Percentiles rank a stretch among this genome's conserved stretches.
Evolutionary conservation across 2,113 vertebrate genomes (phyloP).

Genomic region (Pelodiscus sinensis): DNA sequence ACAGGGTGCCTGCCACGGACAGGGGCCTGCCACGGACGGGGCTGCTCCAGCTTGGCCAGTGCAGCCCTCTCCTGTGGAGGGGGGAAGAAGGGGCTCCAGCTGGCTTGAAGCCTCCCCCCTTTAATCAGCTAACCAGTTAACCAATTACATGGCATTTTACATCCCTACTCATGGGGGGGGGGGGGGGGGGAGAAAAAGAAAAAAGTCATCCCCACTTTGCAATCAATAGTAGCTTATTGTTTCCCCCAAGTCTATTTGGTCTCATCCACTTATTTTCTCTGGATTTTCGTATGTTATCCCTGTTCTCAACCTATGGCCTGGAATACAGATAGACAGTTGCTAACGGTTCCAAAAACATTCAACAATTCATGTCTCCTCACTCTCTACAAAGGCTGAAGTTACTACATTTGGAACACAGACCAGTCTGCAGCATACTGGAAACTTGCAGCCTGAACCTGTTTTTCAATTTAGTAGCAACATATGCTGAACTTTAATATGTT

Average conservation of each 20-base stretch:
- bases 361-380: not conserved
- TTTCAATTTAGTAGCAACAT: conserved; percentile 56
- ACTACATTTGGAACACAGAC: not conserved
- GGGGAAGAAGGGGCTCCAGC: too few species aligned
- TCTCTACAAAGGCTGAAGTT: conserved; percentile 4
- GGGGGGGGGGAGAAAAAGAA: not conserved
- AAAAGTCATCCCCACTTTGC: not conserved
- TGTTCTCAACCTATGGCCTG: not conserved
- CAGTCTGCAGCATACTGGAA: conserved; percentile 7
- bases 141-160: too few species aligned
- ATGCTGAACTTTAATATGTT: conserved; percentile 7
- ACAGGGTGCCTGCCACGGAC: too few species aligned
- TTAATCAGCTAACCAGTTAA: too few species aligned
- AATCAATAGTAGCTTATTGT: not conserved
- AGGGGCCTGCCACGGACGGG: too few species aligned
- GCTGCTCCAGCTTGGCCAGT: too few species aligned
- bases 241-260: not conserved
- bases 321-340: conserved; percentile 34
- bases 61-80: too few species aligned
- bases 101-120: too few species aligned
- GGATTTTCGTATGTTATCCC: not conserved
- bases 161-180: too few species aligned
- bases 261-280: conserved; percentile 10
- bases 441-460: conserved; percentile 1
- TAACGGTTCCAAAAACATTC: not conserved